Percentiles rank a stretch among this genome's conserved stretches.
These are phyloP conservation scores for Agrotis ipsilon DNA, from an alignment of 2,888 invertebrate genomes.

Conservation along the genomic window DNA sequence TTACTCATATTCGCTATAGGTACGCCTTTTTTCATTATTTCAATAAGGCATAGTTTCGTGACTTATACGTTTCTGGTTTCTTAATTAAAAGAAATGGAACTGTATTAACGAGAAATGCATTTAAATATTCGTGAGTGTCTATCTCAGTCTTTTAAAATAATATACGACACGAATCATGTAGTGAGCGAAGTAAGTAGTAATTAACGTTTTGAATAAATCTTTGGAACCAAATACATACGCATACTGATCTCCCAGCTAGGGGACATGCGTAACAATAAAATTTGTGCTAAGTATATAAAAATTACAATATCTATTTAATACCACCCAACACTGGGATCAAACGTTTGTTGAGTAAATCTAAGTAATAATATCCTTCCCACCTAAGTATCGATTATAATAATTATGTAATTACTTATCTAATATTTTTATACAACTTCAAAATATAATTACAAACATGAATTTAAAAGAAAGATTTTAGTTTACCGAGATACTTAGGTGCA, in stretches of 20 bases:
- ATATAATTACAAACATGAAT: constrained; percentile 22
- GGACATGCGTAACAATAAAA: constrained; percentile 53
- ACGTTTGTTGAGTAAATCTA: constrained; percentile 37
- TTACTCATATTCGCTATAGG: constrained; percentile 57
- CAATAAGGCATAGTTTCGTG: constrained; percentile 68
- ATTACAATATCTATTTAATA: constrained; percentile 56
- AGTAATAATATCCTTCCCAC: constrained; percentile 34
- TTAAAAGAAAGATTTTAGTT: constrained; percentile 7
- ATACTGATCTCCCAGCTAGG: constrained; percentile 14
- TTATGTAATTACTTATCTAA: constrained; percentile 27
- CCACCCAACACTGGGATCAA: constrained; percentile 60
- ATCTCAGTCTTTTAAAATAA: constrained; percentile 68
- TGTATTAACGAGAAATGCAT: constrained; percentile 50
- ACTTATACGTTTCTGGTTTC: constrained; percentile 53
- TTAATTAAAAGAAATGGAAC: constrained; percentile 53
- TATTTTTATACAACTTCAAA: constrained; percentile 28
- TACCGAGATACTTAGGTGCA: constrained; percentile 42
- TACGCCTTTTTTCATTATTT: constrained; percentile 53
- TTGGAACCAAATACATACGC: constrained; percentile 64
- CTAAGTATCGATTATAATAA: constrained; percentile 35
- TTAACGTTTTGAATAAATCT: constrained; percentile 62
- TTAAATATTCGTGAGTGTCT: constrained; percentile 47
- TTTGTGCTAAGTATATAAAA: constrained; percentile 59
- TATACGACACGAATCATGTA: constrained; percentile 35
- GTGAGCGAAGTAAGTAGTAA: constrained; percentile 47